phyloP scores from a whole-genome alignment of 2,888 invertebrate genomes.

The Galerucella nymphaeae region DNA sequence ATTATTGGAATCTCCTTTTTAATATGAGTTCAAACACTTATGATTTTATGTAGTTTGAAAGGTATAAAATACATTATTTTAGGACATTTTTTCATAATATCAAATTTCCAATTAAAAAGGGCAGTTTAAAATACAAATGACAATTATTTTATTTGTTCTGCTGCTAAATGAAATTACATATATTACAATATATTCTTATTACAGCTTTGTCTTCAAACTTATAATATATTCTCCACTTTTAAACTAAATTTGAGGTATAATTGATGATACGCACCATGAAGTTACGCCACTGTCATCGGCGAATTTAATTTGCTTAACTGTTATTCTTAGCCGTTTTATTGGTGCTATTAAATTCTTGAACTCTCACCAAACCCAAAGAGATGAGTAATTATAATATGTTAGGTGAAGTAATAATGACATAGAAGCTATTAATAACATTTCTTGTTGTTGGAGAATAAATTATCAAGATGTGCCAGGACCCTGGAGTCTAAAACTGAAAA shows the following conservation, averaged over 20 bases:
- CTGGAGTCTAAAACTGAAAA: slow-evolving; percentile 40
- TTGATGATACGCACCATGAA: background rate
- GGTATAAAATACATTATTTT: too few relatives aligned
- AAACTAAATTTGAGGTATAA: too few relatives aligned
- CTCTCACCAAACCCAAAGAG: slow-evolving; percentile 38
- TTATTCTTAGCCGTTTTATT: slow-evolving; percentile 37
- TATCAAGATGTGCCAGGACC: slow-evolving; percentile 32
- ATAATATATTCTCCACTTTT: too few relatives aligned
- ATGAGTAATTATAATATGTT: slow-evolving; percentile 42
- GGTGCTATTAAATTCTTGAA: slow-evolving; percentile 36
- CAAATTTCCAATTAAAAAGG: too few relatives aligned
- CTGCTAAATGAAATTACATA: background rate
- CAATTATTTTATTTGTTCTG: background rate
- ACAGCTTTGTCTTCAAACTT: too few relatives aligned
- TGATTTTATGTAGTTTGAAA: too few relatives aligned
- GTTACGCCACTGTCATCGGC: slow-evolving; percentile 8
- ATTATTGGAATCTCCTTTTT: too few relatives aligned
- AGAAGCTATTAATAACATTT: slow-evolving; percentile 40
- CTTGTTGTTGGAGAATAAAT: slow-evolving; percentile 40
- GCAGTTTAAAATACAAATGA: too few relatives aligned
- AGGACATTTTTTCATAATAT: too few relatives aligned
- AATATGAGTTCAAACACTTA: too few relatives aligned
- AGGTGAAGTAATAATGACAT: slow-evolving; percentile 45
- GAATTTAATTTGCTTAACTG: slow-evolving; percentile 21
- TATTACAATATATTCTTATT: too few relatives aligned